Conservation (phyloP, 92 coral and sea anemone genomes). For the Umimayanthus chanpuru region DNA sequence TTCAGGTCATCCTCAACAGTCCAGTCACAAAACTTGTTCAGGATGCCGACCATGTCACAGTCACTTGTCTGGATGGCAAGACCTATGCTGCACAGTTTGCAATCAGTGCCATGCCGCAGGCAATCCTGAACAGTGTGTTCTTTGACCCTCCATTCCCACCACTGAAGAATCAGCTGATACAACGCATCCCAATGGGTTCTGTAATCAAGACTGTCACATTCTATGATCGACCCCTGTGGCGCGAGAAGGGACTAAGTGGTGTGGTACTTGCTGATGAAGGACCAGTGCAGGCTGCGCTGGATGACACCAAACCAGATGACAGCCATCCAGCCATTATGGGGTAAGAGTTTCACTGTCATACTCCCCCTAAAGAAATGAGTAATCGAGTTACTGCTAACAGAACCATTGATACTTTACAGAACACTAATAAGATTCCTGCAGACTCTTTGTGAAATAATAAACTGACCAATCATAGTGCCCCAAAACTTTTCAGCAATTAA, state of each 20-base stretch:
- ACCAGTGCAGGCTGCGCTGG: conserved; percentile 91
- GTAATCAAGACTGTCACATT: conserved; percentile 90
- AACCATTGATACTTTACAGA: too few relatives aligned
- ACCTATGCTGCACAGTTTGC: conserved; percentile 81
- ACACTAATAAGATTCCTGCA: too few relatives aligned
- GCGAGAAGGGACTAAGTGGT: conserved; percentile 81
- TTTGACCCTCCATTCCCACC: conserved; percentile 96
- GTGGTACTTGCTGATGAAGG: conserved; percentile 81
- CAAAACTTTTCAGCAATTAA: too few relatives aligned
- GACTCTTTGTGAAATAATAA: too few relatives aligned
- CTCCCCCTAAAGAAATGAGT: neutral
- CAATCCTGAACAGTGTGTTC: conserved; percentile 80
- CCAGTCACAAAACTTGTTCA: conserved; percentile 74
- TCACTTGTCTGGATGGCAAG: conserved; percentile 90
- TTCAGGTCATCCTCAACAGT: conserved; percentile 84
- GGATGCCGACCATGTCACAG: conserved; percentile 72
- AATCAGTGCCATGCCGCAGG: conserved; percentile 98
- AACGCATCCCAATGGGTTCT: conserved; percentile 97
- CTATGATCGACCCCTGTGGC: conserved; percentile 91
- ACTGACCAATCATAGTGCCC: too few relatives aligned
- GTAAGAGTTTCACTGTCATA: conserved; percentile 49
- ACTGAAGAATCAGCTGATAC: conserved; percentile 89
- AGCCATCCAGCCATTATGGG: conserved; percentile 97
- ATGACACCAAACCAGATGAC: conserved; percentile 97
- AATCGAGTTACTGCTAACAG: neutral